Evolutionary conservation across 2,113 vertebrate species (phyloP), one percentile per base, ranked within the genome.

Genomic region (Pseudorhombus dupliciocellatus): DNA sequence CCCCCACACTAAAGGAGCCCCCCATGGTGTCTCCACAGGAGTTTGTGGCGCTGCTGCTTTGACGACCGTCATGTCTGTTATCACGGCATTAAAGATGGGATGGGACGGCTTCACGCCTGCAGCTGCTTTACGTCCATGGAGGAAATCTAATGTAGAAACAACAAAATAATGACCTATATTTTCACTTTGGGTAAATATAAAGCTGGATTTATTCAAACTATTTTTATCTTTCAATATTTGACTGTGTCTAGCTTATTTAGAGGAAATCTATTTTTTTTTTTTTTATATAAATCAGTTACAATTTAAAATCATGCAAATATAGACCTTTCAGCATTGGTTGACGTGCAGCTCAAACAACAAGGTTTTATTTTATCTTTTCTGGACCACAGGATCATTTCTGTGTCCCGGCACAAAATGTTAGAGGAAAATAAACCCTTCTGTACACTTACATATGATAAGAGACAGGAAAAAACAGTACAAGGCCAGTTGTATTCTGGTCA

Each of bases 1-100:
- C 4, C 96, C 95, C 72, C 95, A 97, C 62, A 95, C 20, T 3
- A 95, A 80, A 63, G 95, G 95, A 0, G 91, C 94, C 34, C 94
- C 71, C 95, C 94, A 95, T 0, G 93, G 83, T 0, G 95, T 95
- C 66, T 92, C 53, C 28, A 48, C 21, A 25, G 85, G 79, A 26
- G 52, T 63, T 54, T 70, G 58, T 15, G 56, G 50, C 3, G 10
- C 20, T 4, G 69, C 46, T 52, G 53, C 42, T 28, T 62, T 79
- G 26, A 68, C 5, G 5, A 48, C 42, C 1, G 9, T 42, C 50
- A 42, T 60, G 52, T 71, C 68, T 21, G 70, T 40, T 28, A 54
- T 68, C 20, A 26, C 53, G 15, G 42, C 57, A 3, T 53, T 75
- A 31, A 73, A 70, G 26, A 76, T 12, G 7, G 65, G 59, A 46